Conservation (phyloP, 1,140 invertebrate genomes). For the Anthonomus grandis region DNA sequence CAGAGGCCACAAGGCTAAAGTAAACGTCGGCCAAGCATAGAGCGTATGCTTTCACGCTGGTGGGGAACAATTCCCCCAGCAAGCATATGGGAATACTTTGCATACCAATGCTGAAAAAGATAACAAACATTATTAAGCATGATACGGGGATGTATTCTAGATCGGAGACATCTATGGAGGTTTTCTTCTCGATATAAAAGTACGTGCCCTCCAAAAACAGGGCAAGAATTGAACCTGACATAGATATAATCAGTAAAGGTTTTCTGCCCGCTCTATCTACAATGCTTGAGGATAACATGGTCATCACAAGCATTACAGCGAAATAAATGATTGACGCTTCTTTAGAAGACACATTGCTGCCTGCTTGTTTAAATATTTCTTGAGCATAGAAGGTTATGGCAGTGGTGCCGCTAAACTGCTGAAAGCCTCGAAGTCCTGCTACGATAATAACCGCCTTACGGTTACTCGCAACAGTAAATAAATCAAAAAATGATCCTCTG, state of each 20-base stretch:
- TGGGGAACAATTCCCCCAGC: conserved; percentile 71
- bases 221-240: conserved; percentile 53
- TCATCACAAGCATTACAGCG: conserved; percentile 63
- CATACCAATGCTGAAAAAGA: conserved; percentile 67
- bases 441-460: conserved; percentile 62
- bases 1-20: conserved; percentile 69
- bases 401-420: conserved; percentile 73
- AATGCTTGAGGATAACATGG: conserved; percentile 59
- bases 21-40: conserved; percentile 67
- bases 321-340: conserved; percentile 59
- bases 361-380: conserved; percentile 64
- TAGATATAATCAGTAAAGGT: conserved; percentile 62
- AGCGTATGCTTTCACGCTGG: conserved; percentile 67
- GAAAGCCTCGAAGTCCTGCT: conserved; percentile 63
- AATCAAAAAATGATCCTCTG: conserved; percentile 55
- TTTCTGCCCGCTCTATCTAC: conserved; percentile 71
- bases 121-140: conserved; percentile 66
- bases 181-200: conserved; percentile 56
- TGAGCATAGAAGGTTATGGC: conserved; percentile 72
- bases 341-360: conserved; percentile 46
- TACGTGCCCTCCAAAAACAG: conserved; percentile 59
- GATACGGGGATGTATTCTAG: conserved; percentile 57
- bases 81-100: conserved; percentile 69
- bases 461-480: conserved; percentile 57
- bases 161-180: conserved; percentile 34